Percentiles rank a stretch among this genome's conserved stretches.
phyloP scores from a whole-genome alignment of 2,797 vertebrate species.

The Lophius americanus region DNA sequence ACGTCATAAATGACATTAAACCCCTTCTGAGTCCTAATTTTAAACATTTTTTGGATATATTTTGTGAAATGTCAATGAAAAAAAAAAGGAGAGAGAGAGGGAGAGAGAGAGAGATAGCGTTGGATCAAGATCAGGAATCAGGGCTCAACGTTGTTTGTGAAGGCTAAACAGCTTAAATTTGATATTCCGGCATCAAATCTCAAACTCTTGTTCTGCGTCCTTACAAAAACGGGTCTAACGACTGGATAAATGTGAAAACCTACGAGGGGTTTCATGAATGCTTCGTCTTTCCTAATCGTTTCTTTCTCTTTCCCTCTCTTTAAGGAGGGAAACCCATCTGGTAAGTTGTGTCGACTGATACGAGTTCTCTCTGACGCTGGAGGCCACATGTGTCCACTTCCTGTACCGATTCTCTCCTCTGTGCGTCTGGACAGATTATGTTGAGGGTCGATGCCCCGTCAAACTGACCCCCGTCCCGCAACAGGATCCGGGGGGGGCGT shows the following conservation, averaged over 20 bases:
- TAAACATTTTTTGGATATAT: no score
- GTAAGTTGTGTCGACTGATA: slow-evolving; percentile 27
- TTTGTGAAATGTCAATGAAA: no score
- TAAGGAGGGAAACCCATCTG: slow-evolving; percentile 20
- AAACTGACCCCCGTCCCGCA: slow-evolving; percentile 17
- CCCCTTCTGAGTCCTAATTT: no score
- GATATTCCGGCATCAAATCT: no score
- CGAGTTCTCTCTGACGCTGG: neutral
- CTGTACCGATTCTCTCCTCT: neutral
- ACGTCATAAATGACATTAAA: no score
- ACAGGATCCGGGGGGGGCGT: accelerated
- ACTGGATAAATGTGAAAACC: neutral
- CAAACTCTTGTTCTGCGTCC: no score
- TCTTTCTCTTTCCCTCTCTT: neutral
- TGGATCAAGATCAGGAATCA: no score
- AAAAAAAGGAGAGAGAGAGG: no score
- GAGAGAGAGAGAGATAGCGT: no score
- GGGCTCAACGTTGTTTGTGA: no score
- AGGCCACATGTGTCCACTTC: neutral
- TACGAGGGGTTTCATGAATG: neutral
- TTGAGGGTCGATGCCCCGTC: slow-evolving; percentile 35
- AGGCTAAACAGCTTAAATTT: no score
- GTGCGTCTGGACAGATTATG: slow-evolving; percentile 37
- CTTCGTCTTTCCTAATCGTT: neutral
- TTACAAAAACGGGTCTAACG: no score